Evolutionary conservation across 2,113 vertebrate genomes (phyloP).

Genomic region (Fregata magnificens): DNA sequence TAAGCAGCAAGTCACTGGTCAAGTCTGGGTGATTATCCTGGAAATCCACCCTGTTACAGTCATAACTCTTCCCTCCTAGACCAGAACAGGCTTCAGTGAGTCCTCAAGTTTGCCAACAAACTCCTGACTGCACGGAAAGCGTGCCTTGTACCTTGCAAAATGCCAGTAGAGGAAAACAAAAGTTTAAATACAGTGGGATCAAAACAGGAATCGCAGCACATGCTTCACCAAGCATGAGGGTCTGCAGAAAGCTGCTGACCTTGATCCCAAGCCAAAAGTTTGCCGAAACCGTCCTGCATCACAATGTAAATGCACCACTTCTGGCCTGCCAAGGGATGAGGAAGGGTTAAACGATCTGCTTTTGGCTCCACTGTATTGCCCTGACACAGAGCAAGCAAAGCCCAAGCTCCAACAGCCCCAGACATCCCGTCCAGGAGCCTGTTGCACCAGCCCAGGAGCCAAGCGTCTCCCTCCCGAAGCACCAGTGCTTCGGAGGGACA

Average conservation of each 20-base stretch:
- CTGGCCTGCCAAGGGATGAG: background rate
- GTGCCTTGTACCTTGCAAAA: background rate
- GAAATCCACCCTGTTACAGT: background rate
- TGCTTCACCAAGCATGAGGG: background rate
- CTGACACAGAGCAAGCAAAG: background rate
- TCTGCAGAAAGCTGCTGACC: background rate
- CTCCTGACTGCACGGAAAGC: background rate
- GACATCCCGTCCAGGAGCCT: background rate
- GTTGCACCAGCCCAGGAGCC: background rate
- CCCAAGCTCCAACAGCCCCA: background rate
- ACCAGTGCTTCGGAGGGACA: background rate
- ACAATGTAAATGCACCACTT: background rate
- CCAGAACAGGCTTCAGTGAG: fast-evolving
- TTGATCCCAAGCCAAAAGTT: background rate
- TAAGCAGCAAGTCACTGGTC: background rate
- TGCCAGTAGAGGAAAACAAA: no score
- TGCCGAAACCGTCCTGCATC: background rate
- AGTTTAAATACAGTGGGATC: background rate
- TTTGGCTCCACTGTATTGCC: background rate
- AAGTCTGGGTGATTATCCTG: no score
- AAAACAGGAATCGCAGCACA: background rate
- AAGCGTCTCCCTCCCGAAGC: background rate
- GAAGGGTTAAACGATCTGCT: background rate
- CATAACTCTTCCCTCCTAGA: background rate
- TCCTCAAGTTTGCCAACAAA: background rate